A percentile compares a stretch with the other conserved stretches of the same genome.
These are phyloP conservation scores for Crotalus horridus DNA, from an alignment of 2,113 vertebrate species.

Conservation along the genomic window DNA sequence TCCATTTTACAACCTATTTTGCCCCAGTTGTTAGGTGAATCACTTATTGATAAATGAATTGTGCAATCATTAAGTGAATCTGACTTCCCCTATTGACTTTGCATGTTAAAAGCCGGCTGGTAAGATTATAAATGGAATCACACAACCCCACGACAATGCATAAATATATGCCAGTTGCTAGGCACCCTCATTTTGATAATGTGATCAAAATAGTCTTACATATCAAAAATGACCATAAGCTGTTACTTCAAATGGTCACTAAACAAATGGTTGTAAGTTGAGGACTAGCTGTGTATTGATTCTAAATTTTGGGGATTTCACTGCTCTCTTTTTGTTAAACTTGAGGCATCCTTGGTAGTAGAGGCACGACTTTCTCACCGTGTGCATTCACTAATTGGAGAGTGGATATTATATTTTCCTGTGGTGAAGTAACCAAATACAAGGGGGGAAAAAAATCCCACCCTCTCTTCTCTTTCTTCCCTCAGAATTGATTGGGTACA, in stretches of 20 bases:
- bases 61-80: not conserved
- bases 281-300: not conserved
- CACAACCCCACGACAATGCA: not conserved
- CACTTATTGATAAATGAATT: not conserved
- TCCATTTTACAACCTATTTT: not conserved
- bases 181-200: not conserved
- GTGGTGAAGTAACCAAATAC: not conserved
- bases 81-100: not conserved
- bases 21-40: not conserved
- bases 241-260: not conserved
- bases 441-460: not conserved
- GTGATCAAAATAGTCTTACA: not conserved
- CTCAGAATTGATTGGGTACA: conserved; percentile 73
- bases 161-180: not conserved
- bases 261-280: not conserved
- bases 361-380: not conserved
- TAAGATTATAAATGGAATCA: not conserved
- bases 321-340: not conserved
- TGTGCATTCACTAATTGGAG: not conserved
- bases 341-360: not conserved
- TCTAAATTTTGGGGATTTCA: not conserved
- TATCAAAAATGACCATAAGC: not conserved
- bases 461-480: not conserved
- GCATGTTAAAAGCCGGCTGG: not conserved
- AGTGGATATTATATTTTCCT: not conserved